A percentile compares a stretch with the other conserved stretches of the same genome.
phyloP scores from a whole-genome alignment of 2,888 invertebrate genomes.

The Athripsodes cinereus region DNA sequence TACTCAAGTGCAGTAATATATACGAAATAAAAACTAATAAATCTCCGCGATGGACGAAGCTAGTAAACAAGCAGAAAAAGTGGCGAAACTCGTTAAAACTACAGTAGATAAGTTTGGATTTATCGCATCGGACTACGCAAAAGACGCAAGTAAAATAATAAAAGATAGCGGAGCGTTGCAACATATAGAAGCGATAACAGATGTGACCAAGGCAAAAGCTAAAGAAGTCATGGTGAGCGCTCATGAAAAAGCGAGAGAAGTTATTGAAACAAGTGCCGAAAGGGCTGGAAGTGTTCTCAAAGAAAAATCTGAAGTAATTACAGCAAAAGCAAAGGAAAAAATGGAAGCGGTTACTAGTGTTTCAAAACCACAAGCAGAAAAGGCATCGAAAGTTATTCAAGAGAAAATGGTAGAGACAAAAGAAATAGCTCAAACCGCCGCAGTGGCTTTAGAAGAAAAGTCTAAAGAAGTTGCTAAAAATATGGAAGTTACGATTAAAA shows the following conservation, averaged over 20 bases:
- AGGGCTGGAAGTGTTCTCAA: constrained; percentile 3
- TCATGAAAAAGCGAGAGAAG: constrained; percentile 2
- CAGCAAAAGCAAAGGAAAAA: constrained; percentile 10
- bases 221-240: constrained; percentile 4
- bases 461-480: constrained; percentile 15
- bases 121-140: not conserved
- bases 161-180: constrained; percentile 4
- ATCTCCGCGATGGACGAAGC: not conserved
- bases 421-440: not conserved
- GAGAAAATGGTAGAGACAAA: not conserved
- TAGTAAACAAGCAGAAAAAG: too few relatives aligned
- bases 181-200: not conserved
- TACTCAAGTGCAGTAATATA: not conserved
- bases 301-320: constrained; percentile 10
- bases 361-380: constrained; percentile 10
- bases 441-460: constrained; percentile 3
- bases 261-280: not conserved
- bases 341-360: constrained; percentile 6
- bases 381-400: not conserved
- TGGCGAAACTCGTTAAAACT: not conserved
- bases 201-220: not conserved
- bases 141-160: constrained; percentile 5
- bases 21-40: not conserved
- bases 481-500: constrained; percentile 12
- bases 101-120: not conserved